A percentile compares a stretch with the other conserved stretches of the same genome.
phyloP scores from a whole-genome alignment of 1,140 invertebrate species.

The Panagrolaimus sp. region DNA sequence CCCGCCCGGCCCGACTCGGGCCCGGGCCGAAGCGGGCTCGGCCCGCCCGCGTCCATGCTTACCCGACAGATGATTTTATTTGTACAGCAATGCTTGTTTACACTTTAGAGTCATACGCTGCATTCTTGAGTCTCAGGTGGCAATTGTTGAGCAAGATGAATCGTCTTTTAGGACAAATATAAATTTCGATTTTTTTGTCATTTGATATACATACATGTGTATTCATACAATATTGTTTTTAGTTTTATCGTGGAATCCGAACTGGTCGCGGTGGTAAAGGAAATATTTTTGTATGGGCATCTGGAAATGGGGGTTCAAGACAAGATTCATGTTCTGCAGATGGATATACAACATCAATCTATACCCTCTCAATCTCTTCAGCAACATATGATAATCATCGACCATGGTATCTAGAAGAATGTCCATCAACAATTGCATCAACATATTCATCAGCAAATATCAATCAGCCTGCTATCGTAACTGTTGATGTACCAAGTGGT shows the following conservation, averaged over 20 bases:
- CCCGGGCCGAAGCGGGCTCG: too few species aligned
- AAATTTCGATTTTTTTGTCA: too few species aligned
- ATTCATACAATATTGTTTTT: constrained; percentile 19
- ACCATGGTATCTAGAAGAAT: constrained; percentile 96
- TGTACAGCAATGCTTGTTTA: too few species aligned
- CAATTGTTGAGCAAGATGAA: too few species aligned
- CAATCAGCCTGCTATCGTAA: constrained; percentile 74
- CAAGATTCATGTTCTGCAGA: constrained; percentile 98
- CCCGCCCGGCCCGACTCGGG: too few species aligned
- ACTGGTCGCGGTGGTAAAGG: constrained; percentile 88
- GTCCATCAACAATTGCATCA: constrained; percentile 86
- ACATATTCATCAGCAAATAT: constrained; percentile 87
- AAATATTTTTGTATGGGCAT: constrained; percentile 99
- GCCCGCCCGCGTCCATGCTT: too few species aligned
- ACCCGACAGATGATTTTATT: too few species aligned
- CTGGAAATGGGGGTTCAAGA: constrained; percentile 89
- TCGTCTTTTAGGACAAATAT: too few species aligned
- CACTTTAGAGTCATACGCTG: too few species aligned
- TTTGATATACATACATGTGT: constrained; percentile 71
- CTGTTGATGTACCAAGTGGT: constrained; percentile 54
- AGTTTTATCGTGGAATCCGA: constrained; percentile 36
- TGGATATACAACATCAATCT: constrained; percentile 96
- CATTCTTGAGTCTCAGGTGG: too few species aligned
- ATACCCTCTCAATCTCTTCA: constrained; percentile 91
- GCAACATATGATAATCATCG: constrained; percentile 80